phyloP scores from a whole-genome alignment of 2,888 invertebrate species.

The Oasisia sp. region DNA sequence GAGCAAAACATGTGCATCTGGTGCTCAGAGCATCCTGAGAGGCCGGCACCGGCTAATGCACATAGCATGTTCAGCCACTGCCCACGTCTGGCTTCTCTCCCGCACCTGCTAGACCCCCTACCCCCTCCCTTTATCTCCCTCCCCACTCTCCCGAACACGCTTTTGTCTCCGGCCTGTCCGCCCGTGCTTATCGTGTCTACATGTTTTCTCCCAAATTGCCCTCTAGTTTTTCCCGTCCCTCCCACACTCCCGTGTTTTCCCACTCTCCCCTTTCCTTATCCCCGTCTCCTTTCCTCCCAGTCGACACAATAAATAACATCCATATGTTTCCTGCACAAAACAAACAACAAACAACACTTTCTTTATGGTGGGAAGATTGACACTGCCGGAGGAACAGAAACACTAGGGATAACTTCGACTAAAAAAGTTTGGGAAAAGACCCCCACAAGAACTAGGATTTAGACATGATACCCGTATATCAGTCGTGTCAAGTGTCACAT shows the following conservation, averaged over 20 bases:
- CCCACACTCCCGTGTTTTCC: not conserved
- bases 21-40: not conserved
- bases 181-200: not conserved
- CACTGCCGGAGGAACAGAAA: not conserved
- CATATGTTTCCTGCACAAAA: not conserved
- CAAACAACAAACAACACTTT: too few relatives aligned
- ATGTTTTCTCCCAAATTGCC: constrained; percentile 17
- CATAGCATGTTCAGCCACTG: constrained; percentile 13
- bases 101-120: not conserved
- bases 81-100: not conserved
- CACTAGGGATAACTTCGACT: not conserved
- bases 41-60: not conserved
- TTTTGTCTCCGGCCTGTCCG: not conserved
- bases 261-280: not conserved
- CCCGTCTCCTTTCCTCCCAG: not conserved
- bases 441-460: not conserved
- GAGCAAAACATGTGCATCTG: constrained; percentile 13
- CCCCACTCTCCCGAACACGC: not conserved
- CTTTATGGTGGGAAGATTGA: too few relatives aligned
- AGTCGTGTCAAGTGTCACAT: not conserved
- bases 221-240: not conserved
- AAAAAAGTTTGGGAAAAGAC: not conserved
- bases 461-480: not conserved
- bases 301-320: not conserved
- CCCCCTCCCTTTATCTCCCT: not conserved